phyloP scores from a whole-genome alignment of 2,888 invertebrate genomes.

The Nymphalis polychloros region DNA sequence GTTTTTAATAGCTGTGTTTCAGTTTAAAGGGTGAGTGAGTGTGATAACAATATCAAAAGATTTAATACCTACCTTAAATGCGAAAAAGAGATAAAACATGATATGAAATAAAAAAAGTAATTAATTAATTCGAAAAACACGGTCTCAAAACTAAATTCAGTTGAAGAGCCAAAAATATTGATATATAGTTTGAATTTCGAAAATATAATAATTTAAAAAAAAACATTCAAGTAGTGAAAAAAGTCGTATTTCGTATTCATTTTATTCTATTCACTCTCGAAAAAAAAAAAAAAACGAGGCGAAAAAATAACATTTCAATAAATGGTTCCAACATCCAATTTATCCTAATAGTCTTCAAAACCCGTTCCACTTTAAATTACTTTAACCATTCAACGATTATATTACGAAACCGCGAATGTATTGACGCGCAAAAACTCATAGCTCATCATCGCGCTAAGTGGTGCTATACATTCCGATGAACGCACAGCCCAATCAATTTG shows the following conservation, averaged over 20 bases:
- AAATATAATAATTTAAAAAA: background rate
- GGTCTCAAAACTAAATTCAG: no score
- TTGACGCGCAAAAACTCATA: background rate
- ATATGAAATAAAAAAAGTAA: no score
- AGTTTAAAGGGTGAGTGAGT: no score
- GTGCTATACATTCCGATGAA: background rate
- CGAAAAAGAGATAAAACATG: no score
- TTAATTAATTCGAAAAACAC: no score
- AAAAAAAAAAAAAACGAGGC: slow-evolving; percentile 6
- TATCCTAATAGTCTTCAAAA: background rate
- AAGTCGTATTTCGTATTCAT: background rate
- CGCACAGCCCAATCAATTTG: background rate
- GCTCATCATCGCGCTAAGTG: background rate
- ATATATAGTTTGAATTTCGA: background rate
- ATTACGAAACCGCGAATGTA: background rate
- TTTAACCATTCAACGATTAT: background rate
- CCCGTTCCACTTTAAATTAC: background rate
- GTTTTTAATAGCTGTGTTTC: no score
- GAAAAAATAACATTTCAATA: background rate
- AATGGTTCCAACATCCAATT: background rate
- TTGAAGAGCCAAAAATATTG: no score
- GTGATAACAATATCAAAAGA: no score
- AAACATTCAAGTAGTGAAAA: background rate
- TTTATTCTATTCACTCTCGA: background rate
- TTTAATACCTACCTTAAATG: no score